Evolutionary conservation across 1,140 invertebrate genomes (phyloP).

Genomic region (Conus betulinus): DNA sequence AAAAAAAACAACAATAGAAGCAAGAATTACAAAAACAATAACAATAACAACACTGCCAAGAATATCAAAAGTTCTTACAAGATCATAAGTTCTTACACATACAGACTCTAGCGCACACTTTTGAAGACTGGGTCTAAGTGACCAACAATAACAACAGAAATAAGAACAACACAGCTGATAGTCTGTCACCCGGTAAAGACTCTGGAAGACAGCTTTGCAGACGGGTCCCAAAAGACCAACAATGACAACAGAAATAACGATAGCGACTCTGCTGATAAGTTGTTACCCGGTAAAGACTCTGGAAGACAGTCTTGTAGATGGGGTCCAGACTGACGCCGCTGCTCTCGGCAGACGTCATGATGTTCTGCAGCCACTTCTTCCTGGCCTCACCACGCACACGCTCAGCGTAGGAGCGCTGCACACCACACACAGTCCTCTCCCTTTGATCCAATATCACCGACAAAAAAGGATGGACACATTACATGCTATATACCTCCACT

Average conservation of each 20-base stretch:
- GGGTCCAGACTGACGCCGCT: slow-evolving; percentile 72
- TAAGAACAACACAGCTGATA: no score
- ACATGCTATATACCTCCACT: no score
- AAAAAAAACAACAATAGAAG: no score
- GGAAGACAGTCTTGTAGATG: slow-evolving; percentile 73
- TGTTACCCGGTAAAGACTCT: slow-evolving; percentile 73
- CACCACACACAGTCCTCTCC: background rate
- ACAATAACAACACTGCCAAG: no score
- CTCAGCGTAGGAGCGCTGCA: slow-evolving; percentile 72
- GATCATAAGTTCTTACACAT: no score
- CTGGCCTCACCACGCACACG: slow-evolving; percentile 73
- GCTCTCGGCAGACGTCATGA: slow-evolving; percentile 69
- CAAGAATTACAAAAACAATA: no score
- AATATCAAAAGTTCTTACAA: no score
- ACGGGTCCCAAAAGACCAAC: slow-evolving; percentile 62
- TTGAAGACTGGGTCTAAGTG: slow-evolving; percentile 71
- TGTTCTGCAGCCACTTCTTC: slow-evolving; percentile 75
- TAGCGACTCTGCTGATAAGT: no score
- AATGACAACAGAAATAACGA: no score
- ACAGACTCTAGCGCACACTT: slow-evolving; percentile 43
- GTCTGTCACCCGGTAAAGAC: slow-evolving; percentile 70
- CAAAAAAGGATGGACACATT: no score
- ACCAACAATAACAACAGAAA: no score
- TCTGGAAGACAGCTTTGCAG: slow-evolving; percentile 73
- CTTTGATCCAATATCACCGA: no score